Evolutionary conservation across 37 sponge, comb jelly and placozoan species (phyloP).

Genomic region (Agelas oroides): DNA sequence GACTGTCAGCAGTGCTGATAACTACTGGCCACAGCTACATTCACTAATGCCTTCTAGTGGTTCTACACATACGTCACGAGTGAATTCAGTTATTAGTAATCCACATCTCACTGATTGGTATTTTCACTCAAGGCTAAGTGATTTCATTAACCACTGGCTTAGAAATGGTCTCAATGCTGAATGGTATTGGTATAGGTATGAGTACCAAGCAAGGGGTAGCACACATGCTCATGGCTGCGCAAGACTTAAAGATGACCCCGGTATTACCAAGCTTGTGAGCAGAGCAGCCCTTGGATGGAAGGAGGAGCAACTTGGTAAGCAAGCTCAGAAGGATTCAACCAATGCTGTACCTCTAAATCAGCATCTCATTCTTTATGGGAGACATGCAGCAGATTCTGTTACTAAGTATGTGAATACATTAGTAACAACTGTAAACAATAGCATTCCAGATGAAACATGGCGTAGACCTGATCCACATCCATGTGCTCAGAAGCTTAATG

Average conservation of each 20-base stretch:
- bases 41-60: background rate
- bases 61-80: background rate
- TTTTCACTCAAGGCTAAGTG: background rate
- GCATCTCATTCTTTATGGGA: slow-evolving; percentile 5
- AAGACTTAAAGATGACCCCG: slow-evolving; percentile 21
- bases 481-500: background rate
- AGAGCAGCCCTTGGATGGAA: slow-evolving; percentile 4
- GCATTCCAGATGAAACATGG: slow-evolving; percentile 1
- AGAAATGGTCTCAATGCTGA: slow-evolving; percentile 1
- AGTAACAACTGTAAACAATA: slow-evolving; percentile 11
- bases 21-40: slow-evolving; percentile 48
- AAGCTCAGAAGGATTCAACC: too few species aligned
- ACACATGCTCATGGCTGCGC: slow-evolving; percentile 45
- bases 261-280: background rate
- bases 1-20: slow-evolving; percentile 40
- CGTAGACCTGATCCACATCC: background rate
- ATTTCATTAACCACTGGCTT: slow-evolving; percentile 7
- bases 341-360: too few species aligned
- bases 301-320: background rate
- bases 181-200: slow-evolving; percentile 24
- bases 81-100: background rate
- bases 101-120: slow-evolving; percentile 25
- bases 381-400: background rate
- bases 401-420: slow-evolving; percentile 12
- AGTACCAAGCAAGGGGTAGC: slow-evolving; percentile 43